Percentiles rank a stretch among this genome's conserved stretches.
phyloP scores from a whole-genome alignment of 2,113 vertebrate genomes.

The Rynchops niger region DNA sequence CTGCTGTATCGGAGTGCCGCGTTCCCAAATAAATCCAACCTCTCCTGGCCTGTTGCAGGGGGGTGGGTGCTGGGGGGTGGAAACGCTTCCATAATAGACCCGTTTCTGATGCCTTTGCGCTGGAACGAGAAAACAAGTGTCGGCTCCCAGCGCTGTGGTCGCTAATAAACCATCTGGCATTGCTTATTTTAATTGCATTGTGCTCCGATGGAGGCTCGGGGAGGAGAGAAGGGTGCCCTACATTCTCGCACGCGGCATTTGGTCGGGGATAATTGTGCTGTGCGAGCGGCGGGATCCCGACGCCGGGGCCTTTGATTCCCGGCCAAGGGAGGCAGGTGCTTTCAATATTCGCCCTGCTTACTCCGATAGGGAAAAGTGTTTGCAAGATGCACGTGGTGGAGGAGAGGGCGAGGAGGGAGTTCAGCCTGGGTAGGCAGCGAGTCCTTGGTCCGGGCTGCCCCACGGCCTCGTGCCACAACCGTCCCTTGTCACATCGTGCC shows the following conservation, averaged over 20 bases:
- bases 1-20: accelerated
- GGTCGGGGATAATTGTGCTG: neutral
- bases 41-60: accelerated
- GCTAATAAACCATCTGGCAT: conserved; percentile 25
- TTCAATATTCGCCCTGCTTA: neutral
- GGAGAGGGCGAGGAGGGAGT: neutral
- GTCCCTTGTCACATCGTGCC: accelerated
- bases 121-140: neutral
- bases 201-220: neutral
- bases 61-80: neutral
- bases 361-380: neutral
- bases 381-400: neutral
- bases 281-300: neutral
- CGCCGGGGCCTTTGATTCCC: neutral
- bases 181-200: neutral
- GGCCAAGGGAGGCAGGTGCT: conserved; percentile 10
- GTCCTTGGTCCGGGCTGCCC: neutral
- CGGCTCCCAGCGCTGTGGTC: neutral
- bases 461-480: accelerated
- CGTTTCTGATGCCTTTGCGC: neutral
- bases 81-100: accelerated
- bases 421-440: neutral
- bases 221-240: neutral
- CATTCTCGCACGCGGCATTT: neutral
- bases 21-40: neutral